Base-by-base conservation (phyloP, 2,797 vertebrate genomes). In the Lagorchestes hirsutus region DNA sequence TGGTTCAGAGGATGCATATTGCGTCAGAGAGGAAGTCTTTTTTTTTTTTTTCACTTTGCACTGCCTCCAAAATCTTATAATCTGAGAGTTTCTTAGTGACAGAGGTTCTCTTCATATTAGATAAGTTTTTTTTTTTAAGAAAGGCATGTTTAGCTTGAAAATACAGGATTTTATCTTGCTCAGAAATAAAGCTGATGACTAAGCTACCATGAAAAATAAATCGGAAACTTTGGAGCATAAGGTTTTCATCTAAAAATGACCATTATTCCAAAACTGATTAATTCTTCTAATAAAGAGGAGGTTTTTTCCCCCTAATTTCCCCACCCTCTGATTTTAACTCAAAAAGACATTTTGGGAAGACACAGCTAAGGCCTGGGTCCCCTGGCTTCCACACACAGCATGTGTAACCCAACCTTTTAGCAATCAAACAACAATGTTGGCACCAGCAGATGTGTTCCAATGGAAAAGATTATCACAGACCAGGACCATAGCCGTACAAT, bases 401-500 rank as follows among this genome's bases (percentile, higher is more conserved):
- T 34, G 96, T n/a, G 9, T 46, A 40, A 54, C 57, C 52, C 50
- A 93, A 91, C 67, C 40, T 94, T 95, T 11, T 58, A 57, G 87
- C 13, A 94, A 54, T 54, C 54, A 95, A 95, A 90, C 11, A 95
- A 46, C 16, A 91, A 18, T 0, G 6, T 1, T 90, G 58, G 95
- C 94, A 52, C 4, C 29, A 91, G 34, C 58, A 94, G 92, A 31
- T 3, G 31, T n/a, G 62, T 55, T 96, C 96, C 29, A 90, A 56
- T 31, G 91, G 50, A 94, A 98, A 96, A 97, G 52, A 55, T 90
- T 31, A 50, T 90, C 87, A 57, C 92, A 94, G 94, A 92, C 91
- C 93, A 93, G 95, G 0, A 58, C 57, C 95, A n/a, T 27, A 91
- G 94, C 95, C 97, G 96, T 31, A 90, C 92, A 50, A 4, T 13